These are phyloP conservation scores for Hemicordylus capensis DNA, from an alignment of 2,113 vertebrate species.

Conservation along the genomic window DNA sequence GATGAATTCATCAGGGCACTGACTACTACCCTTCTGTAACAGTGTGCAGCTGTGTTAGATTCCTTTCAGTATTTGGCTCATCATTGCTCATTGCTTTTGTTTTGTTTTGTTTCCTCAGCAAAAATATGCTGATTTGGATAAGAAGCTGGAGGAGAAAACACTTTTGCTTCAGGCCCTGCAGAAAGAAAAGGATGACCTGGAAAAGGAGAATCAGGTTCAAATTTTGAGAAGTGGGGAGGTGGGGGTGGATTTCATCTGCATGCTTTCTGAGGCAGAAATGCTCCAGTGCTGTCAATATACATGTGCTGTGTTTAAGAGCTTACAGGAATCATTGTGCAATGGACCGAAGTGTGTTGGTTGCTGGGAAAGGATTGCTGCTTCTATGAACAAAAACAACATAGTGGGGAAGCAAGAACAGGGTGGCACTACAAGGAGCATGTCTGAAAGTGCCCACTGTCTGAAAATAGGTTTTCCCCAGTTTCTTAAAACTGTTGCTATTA, in stretches of 20 bases:
- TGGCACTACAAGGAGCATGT: no score
- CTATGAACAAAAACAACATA: no score
- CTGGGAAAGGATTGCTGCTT: no score
- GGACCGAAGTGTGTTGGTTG: background rate
- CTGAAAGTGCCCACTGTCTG: no score
- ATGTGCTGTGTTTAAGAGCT: background rate
- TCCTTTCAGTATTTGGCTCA: background rate
- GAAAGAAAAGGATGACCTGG: slow-evolving; percentile 36
- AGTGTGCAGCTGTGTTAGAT: background rate
- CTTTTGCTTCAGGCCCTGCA: slow-evolving; percentile 28
- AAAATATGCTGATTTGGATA: slow-evolving; percentile 21
- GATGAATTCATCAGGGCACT: background rate
- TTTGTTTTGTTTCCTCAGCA: slow-evolving; percentile 54
- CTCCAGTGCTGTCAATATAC: background rate
- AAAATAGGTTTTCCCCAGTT: no score
- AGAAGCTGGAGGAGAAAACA: slow-evolving; percentile 49
- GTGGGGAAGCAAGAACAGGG: no score
- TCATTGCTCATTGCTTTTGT: background rate
- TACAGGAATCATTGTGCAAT: background rate
- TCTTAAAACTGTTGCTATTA: no score
- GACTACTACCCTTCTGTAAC: background rate
- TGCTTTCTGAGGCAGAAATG: background rate
- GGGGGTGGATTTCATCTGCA: no score
- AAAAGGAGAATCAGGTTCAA: slow-evolving; percentile 57
- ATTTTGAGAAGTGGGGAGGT: background rate